Evolutionary conservation across 2,888 invertebrate genomes (phyloP).

Genomic region (Neoascia interrupta): DNA sequence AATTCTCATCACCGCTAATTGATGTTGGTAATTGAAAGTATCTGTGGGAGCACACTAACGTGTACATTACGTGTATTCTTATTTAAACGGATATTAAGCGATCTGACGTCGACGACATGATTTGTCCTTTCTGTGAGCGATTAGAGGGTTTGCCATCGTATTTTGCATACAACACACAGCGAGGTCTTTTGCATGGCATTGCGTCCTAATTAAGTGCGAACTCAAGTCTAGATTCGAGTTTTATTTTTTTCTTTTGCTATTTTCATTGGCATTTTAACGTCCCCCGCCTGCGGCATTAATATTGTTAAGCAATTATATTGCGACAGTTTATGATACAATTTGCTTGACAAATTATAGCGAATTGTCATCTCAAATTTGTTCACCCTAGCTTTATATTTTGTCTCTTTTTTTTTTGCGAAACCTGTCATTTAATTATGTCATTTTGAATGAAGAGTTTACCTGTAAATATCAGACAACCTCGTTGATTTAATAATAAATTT

Average conservation of each 20-base stretch:
- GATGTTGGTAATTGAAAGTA: constrained; percentile 61
- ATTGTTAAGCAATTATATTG: constrained; percentile 19
- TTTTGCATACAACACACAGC: neutral
- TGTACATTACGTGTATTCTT: neutral
- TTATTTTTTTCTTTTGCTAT: neutral
- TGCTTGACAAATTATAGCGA: constrained; percentile 8
- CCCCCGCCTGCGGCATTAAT: constrained; percentile 12
- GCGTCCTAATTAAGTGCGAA: constrained; percentile 16
- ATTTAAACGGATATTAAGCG: constrained; percentile 38
- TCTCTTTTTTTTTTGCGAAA: too few relatives aligned
- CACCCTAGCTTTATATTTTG: too few relatives aligned
- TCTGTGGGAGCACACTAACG: constrained; percentile 26
- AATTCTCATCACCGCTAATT: constrained; percentile 63
- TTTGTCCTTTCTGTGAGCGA: constrained; percentile 4
- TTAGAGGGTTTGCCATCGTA: neutral
- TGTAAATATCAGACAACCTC: too few relatives aligned
- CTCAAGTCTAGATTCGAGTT: neutral
- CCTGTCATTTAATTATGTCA: too few relatives aligned
- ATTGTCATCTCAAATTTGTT: constrained; percentile 25
- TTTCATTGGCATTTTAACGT: too few relatives aligned
- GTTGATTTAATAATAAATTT: constrained; percentile 42
- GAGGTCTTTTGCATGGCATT: constrained; percentile 17
- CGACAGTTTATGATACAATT: constrained; percentile 12
- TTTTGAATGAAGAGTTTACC: too few relatives aligned
- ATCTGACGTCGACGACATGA: constrained; percentile 31